phyloP scores from a whole-genome alignment of 2,888 invertebrate genomes.

The Tachina lurida region DNA sequence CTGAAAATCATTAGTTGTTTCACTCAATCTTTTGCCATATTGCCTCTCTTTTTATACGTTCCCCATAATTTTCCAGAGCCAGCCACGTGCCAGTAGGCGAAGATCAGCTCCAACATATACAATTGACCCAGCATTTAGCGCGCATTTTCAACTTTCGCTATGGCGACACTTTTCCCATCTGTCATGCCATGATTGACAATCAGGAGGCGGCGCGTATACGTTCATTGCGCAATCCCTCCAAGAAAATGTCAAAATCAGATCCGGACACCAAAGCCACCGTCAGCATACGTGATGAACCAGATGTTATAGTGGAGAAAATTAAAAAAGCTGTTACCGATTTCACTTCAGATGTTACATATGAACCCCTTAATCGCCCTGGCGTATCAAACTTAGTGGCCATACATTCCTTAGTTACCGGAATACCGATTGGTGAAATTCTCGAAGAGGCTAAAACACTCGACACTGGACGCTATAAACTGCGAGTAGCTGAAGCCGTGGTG shows the following conservation, averaged over 20 bases:
- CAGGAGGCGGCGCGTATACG: slow-evolving; percentile 85
- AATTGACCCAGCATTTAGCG: slow-evolving; percentile 91
- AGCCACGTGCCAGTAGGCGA: slow-evolving; percentile 97
- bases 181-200: slow-evolving; percentile 86
- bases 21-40: slow-evolving; percentile 1
- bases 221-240: slow-evolving; percentile 92
- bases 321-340: slow-evolving; percentile 96
- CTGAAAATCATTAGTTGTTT: neutral
- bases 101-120: slow-evolving; percentile 95
- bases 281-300: slow-evolving; percentile 89
- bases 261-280: slow-evolving; percentile 90
- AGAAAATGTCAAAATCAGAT: slow-evolving; percentile 99
- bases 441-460: slow-evolving; percentile 86
- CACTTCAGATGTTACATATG: slow-evolving; percentile 91
- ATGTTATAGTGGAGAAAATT: slow-evolving; percentile 88
- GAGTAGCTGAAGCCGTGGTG: slow-evolving; percentile 89
- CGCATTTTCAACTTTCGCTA: slow-evolving; percentile 91
- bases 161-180: slow-evolving; percentile 91
- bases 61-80: slow-evolving; percentile 84
- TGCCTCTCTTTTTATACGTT: neutral
- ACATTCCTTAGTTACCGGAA: slow-evolving; percentile 89
- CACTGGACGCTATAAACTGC: slow-evolving; percentile 90
- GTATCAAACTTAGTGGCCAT: slow-evolving; percentile 94
- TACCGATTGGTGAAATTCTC: slow-evolving; percentile 87
- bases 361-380: slow-evolving; percentile 90